Evolutionary conservation across 2,888 invertebrate species (phyloP).

Genomic region (Poecilobothrus nobilitatus): DNA sequence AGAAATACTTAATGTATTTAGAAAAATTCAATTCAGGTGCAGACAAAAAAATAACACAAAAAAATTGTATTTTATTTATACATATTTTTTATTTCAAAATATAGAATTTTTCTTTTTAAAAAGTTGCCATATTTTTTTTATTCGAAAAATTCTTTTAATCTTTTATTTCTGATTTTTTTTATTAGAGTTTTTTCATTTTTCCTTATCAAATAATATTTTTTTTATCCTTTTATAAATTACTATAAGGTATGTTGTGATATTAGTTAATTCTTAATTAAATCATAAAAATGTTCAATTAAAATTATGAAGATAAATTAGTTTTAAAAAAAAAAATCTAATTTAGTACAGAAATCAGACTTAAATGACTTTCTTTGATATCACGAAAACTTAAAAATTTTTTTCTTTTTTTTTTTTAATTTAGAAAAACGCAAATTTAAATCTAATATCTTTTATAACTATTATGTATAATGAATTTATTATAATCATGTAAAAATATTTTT

Average conservation of each 20-base stretch:
- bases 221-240: background rate
- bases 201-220: background rate
- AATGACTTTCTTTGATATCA: background rate
- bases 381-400: background rate
- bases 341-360: background rate
- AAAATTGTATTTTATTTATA: background rate
- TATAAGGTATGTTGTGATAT: conserved; percentile 2
- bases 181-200: background rate
- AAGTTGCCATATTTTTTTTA: background rate
- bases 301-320: background rate
- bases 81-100: background rate
- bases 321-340: background rate
- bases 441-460: background rate
- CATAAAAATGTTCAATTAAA: background rate
- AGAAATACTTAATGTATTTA: too few species aligned
- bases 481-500: too few species aligned
- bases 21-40: too few species aligned
- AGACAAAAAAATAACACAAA: too few species aligned
- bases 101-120: background rate
- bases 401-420: background rate
- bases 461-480: too few species aligned
- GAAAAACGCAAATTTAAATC: background rate
- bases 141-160: background rate
- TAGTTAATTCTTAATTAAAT: background rate
- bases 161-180: background rate